Evolutionary conservation across 2,113 vertebrate genomes (phyloP).

Genomic region (Dromaius novaehollandiae): DNA sequence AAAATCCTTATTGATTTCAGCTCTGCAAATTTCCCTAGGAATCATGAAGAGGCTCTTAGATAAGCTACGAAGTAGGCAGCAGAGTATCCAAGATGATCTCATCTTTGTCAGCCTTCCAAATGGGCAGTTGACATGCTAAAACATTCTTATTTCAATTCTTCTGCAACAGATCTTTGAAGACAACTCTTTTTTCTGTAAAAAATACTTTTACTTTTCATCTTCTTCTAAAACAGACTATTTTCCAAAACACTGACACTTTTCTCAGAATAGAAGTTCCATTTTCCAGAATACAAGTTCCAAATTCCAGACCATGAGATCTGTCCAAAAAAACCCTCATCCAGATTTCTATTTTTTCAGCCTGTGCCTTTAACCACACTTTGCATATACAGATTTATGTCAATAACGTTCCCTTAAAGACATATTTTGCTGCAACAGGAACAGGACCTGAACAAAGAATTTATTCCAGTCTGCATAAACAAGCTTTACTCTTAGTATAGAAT

Average conservation of each 20-base stretch:
- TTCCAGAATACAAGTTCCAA: conserved; percentile 21
- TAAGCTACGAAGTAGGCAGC: background rate
- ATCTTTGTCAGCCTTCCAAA: background rate
- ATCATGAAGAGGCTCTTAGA: background rate
- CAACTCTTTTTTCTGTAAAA: background rate
- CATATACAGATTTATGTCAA: background rate
- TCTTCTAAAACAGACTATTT: conserved; percentile 5
- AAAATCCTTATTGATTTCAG: background rate
- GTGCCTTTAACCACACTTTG: background rate
- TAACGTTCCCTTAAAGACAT: background rate
- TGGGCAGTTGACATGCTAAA: background rate
- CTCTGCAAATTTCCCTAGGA: background rate
- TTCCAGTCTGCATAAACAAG: background rate
- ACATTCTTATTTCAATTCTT: background rate
- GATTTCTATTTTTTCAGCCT: conserved; percentile 11
- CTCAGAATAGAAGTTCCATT: background rate
- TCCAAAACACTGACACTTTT: background rate
- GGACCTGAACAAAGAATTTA: background rate
- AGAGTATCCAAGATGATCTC: background rate
- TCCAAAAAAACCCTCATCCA: background rate
- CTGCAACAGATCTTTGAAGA: background rate
- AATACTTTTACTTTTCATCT: conserved; percentile 18
- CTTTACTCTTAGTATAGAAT: background rate
- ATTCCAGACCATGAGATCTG: background rate
- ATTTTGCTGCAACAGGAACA: background rate